Conservation (phyloP, 2,797 vertebrate species). For the Chaunax sp. region DNA sequence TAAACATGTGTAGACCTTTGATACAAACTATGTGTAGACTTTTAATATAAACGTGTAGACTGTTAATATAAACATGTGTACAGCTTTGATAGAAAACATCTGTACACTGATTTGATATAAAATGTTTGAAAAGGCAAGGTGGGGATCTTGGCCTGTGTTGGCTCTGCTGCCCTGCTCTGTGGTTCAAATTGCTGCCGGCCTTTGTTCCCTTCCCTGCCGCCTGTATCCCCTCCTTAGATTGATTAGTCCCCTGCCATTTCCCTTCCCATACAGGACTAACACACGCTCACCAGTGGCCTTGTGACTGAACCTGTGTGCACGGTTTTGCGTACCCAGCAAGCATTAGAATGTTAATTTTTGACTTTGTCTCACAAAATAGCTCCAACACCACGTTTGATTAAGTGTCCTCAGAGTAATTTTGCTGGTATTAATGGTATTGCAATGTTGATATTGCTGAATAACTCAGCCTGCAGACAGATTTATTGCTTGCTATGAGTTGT, state of each 20-base stretch:
- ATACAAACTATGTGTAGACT: too few species aligned
- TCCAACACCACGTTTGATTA: conserved; percentile 57
- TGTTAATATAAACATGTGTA: too few species aligned
- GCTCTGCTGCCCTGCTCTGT: conserved; percentile 3
- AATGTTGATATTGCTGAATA: conserved; percentile 60
- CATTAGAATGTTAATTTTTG: conserved; percentile 34
- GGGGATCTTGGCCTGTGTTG: conserved; percentile 3
- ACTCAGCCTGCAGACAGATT: conserved; percentile 55
- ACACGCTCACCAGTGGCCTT: conserved; percentile 21
- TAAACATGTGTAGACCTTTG: too few species aligned
- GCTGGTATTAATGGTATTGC: conserved; percentile 60
- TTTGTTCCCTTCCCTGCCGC: conserved; percentile 34
- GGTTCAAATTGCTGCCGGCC: conserved; percentile 29
- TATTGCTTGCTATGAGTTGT: conserved; percentile 45
- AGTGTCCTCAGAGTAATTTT: conserved; percentile 55
- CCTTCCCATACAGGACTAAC: conserved; percentile 26
- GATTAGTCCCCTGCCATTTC: conserved; percentile 59
- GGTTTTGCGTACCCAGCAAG: conserved; percentile 31
- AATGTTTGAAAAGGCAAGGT: not conserved
- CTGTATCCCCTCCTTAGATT: conserved; percentile 37
- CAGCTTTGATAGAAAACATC: too few species aligned
- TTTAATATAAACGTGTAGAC: too few species aligned
- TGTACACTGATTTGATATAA: not conserved
- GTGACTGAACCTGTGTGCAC: conserved; percentile 20
- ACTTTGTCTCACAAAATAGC: too few species aligned